Evolutionary conservation across 2,888 invertebrate genomes (phyloP), one percentile per base, ranked within the genome.

Genomic region (Pyrrhosoma nymphula): DNA sequence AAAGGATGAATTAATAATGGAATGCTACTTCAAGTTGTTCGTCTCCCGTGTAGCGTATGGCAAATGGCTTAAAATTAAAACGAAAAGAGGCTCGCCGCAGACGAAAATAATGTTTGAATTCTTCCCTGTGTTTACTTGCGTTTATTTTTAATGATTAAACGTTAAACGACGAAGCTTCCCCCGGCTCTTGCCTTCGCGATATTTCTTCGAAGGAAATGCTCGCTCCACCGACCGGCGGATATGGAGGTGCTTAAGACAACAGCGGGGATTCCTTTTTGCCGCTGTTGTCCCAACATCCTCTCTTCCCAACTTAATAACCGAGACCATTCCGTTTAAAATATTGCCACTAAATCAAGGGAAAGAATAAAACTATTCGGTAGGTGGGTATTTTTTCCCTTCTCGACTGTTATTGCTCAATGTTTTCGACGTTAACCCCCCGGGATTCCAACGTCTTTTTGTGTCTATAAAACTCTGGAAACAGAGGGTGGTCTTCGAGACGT

Each of bases 221-320:
- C 26, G 39, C 91, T 69, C 30, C 69, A 47, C 35, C 69, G 69
- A 55, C 23, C 56, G 26, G 89, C 89, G n/a, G 93, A 75, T 93
- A 55, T 93, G 93, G 47, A 63, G 26, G 35, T 69, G 63, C 93
- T 93, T 93, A 69, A 47, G 55, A 89, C 55, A 89, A 89, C 30
- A 55, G 69, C 39, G 69, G 63, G 93, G 69, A 93, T 75, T 93
- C 56, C 55, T 55, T 56, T 47, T 89, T 89, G 26, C 55, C 26
- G 39, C 14, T 56, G 89, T 47, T 55, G 82, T 82, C 35, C 82
- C 35, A 82, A 35, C 82, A 35, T 3, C 30, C 30, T 82, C 82
- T 82, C 82, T n/a, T 60, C 82, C 82, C 82, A 82, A 35, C 82
- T 82, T 82, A 82, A 82, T 82, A 82, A 35, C 82, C 82, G 82